Evolutionary conservation across 2,888 invertebrate species (phyloP).

Genomic region (Acanthosepion pharaonis): DNA sequence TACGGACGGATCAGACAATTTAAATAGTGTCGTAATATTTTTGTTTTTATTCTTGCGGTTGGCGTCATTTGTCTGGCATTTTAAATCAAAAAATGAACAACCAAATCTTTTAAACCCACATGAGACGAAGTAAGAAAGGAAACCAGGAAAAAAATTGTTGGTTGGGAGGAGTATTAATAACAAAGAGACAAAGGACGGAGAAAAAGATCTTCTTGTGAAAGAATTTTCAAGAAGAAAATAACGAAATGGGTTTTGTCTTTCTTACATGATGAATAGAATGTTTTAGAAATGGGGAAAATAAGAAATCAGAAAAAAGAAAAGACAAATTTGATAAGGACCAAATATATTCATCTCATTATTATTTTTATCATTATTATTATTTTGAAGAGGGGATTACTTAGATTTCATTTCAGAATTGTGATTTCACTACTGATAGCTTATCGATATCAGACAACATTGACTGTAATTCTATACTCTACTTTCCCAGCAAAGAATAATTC

Average conservation of each 20-base stretch:
- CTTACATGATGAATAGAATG: not conserved
- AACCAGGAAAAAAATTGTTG: not conserved
- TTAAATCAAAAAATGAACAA: not conserved
- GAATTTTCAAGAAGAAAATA: not conserved
- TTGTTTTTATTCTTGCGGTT: not conserved
- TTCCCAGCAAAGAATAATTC: not conserved
- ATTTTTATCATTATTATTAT: not conserved
- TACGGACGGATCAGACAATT: too few relatives aligned
- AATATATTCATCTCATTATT: not conserved
- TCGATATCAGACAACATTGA: not conserved
- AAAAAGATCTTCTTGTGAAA: not conserved
- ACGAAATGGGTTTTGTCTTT: not conserved
- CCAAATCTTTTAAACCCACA: not conserved
- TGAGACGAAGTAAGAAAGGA: not conserved
- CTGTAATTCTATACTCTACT: not conserved
- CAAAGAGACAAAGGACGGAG: not conserved
- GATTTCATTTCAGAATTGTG: slow-evolving; percentile 17
- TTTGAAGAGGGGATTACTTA: not conserved
- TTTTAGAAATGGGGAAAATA: not conserved
- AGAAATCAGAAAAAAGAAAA: not conserved
- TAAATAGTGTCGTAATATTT: too few relatives aligned
- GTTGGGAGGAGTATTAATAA: not conserved
- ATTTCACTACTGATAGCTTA: not conserved
- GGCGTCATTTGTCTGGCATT: not conserved
- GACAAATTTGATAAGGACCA: not conserved